phyloP scores from a whole-genome alignment of 2,113 vertebrate species.

The Phalacrocorax brasilianus region DNA sequence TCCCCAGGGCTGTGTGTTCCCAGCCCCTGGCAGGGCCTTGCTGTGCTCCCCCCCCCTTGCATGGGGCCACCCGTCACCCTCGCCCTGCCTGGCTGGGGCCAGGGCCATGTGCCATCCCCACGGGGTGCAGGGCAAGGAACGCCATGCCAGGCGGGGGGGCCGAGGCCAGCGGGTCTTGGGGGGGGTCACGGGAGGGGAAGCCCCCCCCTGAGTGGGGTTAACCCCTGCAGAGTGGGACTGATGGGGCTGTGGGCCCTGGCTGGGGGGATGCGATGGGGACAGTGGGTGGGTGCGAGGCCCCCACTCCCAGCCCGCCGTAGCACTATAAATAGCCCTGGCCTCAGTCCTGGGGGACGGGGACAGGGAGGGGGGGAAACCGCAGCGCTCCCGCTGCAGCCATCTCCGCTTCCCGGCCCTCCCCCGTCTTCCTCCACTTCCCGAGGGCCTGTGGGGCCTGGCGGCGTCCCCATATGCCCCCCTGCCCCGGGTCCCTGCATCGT shows the following conservation, averaged over 20 bases:
- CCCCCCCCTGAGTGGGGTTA: not conserved
- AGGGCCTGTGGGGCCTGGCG: not conserved
- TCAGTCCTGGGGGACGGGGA: not conserved
- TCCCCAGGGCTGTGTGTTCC: not conserved
- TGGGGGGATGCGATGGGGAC: not conserved
- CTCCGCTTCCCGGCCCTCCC: not conserved
- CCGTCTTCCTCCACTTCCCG: not conserved
- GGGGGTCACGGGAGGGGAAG: not conserved
- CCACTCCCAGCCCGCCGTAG: not conserved
- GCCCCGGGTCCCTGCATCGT: not conserved
- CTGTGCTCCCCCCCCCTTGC: not conserved
- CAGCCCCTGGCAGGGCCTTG: not conserved
- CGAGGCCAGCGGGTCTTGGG: not conserved
- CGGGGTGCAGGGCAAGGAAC: not conserved
- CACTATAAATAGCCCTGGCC: conserved; percentile 29
- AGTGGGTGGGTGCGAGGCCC: not conserved
- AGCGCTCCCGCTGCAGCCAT: not conserved
- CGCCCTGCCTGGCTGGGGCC: not conserved
- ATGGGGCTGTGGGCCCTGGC: not conserved
- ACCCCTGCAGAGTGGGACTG: not conserved
- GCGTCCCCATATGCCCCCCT: not conserved
- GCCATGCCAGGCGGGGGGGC: not conserved
- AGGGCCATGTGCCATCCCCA: not conserved
- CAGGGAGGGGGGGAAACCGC: not conserved
- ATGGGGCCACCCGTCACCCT: not conserved